Conservation (phyloP, 1,140 invertebrate genomes). For the Steinernema khuongi region DNA sequence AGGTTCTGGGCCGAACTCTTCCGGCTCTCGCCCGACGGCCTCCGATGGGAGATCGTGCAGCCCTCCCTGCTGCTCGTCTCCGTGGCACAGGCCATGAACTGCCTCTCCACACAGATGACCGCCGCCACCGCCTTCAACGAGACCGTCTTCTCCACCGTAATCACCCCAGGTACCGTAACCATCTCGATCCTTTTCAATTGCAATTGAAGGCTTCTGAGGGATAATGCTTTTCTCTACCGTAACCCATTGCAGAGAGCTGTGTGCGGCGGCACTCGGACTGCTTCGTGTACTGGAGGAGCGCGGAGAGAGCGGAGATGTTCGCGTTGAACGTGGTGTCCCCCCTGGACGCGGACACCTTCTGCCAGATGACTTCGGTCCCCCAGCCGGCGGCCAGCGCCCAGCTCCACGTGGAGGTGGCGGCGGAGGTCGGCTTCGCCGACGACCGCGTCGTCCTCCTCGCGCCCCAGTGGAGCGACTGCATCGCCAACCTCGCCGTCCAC, state of each 20-base stretch:
- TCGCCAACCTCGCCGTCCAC: neutral
- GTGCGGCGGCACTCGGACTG: neutral
- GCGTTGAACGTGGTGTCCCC: neutral
- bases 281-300: slow-evolving; percentile 1
- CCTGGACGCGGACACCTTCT: slow-evolving; percentile 3
- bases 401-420: neutral
- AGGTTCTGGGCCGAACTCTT: slow-evolving; percentile 33
- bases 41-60: slow-evolving; percentile 23
- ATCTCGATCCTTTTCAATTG: no score
- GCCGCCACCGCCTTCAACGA: neutral
- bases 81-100: neutral
- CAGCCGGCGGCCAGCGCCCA: neutral
- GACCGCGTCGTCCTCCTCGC: neutral
- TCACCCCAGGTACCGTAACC: neutral
- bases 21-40: slow-evolving; percentile 30
- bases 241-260: neutral
- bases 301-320: neutral
- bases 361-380: slow-evolving; percentile 9
- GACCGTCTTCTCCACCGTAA: neutral
- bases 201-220: no score
- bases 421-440: neutral
- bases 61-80: slow-evolving; percentile 16
- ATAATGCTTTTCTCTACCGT: neutral
- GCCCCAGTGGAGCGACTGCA: neutral
- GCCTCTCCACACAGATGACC: slow-evolving; percentile 5